Conservation (phyloP, 2,113 vertebrate genomes). For the Oophaga pumilio region DNA sequence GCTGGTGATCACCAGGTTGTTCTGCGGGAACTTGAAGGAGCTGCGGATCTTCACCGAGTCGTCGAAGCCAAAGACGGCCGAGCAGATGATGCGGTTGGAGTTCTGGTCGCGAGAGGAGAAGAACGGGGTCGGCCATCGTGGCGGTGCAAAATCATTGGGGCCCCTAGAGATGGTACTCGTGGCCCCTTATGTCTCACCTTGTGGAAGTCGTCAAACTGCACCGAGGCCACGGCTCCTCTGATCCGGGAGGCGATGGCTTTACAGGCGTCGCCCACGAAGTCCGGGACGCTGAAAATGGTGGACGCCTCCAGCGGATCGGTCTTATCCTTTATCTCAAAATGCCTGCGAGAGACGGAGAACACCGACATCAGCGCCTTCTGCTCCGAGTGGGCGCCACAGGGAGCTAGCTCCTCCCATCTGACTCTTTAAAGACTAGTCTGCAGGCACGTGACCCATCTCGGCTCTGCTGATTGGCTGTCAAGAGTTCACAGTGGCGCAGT, state of each 20-base stretch:
- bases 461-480: no score
- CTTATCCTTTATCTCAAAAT: conserved; percentile 77
- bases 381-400: no score
- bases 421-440: no score
- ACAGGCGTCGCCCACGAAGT: conserved; percentile 86
- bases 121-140: neutral
- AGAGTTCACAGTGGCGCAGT: no score
- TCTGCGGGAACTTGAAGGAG: conserved; percentile 77
- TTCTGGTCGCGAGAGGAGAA: conserved; percentile 69
- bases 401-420: no score
- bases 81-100: conserved; percentile 87
- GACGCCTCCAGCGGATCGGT: conserved; percentile 58
- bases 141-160: neutral
- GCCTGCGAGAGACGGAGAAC: conserved; percentile 68
- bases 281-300: conserved; percentile 81
- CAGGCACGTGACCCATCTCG: no score
- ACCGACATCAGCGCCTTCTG: no score
- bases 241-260: conserved; percentile 87
- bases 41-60: conserved; percentile 62
- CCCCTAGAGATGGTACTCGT: neutral
- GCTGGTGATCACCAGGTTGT: conserved; percentile 84
- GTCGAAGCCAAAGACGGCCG: conserved; percentile 85
- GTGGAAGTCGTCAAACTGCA: conserved; percentile 92
- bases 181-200: conserved; percentile 70
- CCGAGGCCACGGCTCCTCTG: conserved; percentile 83